Evolutionary conservation across 2,113 vertebrate genomes (phyloP).

Genomic region (Aspiorhynchus laticeps): DNA sequence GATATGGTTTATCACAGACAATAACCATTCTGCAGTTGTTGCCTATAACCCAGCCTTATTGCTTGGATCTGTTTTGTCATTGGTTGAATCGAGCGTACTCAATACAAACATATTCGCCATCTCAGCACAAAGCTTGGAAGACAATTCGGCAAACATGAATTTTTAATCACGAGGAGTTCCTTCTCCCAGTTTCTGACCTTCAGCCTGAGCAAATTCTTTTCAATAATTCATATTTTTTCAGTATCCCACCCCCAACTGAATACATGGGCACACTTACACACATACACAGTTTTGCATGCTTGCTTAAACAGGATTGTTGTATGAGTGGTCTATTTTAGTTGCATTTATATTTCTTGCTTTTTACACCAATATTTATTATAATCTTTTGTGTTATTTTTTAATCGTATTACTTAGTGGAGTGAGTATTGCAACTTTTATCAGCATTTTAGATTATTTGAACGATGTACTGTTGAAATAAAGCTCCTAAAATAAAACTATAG

Average conservation of each 20-base stretch:
- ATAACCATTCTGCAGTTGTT: slow-evolving; percentile 25
- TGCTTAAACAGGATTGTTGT: slow-evolving; percentile 17
- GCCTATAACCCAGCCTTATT: slow-evolving; percentile 5
- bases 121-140: slow-evolving; percentile 63
- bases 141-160: slow-evolving; percentile 79
- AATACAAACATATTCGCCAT: slow-evolving; percentile 58
- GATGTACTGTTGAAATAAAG: neutral
- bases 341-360: too few species aligned
- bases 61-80: slow-evolving; percentile 50
- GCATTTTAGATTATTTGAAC: neutral
- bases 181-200: slow-evolving; percentile 72
- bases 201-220: slow-evolving; percentile 76
- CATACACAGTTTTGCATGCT: slow-evolving; percentile 38
- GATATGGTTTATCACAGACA: slow-evolving; percentile 16
- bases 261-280: slow-evolving; percentile 42
- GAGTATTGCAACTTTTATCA: neutral
- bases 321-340: too few species aligned
- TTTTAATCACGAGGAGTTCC: slow-evolving; percentile 73
- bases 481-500: neutral
- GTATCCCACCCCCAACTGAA: slow-evolving; percentile 52
- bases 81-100: slow-evolving; percentile 53
- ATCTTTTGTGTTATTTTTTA: neutral
- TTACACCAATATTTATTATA: too few species aligned
- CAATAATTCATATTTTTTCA: slow-evolving; percentile 78
- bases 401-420: neutral